Conservation (phyloP, 2,888 invertebrate species). For the Adelognathus sp. region DNA sequence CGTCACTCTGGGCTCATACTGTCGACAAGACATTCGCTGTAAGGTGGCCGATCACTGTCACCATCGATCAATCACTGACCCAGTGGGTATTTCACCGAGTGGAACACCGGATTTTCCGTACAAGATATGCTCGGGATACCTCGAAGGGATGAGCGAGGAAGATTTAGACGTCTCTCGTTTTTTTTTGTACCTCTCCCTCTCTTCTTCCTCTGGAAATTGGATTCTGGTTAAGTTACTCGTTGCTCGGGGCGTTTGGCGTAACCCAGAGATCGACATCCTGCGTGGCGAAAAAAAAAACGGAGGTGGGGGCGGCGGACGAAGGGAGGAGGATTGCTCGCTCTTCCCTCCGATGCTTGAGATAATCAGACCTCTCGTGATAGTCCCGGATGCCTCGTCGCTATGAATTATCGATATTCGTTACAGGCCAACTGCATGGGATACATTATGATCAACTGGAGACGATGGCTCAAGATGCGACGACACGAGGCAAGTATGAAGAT, state of each 20-base stretch:
- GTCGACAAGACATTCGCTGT: neutral
- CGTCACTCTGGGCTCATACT: too few relatives aligned
- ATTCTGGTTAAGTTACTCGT: neutral
- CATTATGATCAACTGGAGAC: conserved; percentile 71
- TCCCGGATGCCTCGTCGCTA: neutral
- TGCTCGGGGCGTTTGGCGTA: neutral
- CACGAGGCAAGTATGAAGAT: conserved; percentile 43
- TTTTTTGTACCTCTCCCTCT: neutral
- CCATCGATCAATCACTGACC: neutral
- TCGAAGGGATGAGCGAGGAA: neutral
- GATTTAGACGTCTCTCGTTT: neutral
- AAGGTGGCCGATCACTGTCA: neutral
- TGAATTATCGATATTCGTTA: conserved; percentile 44
- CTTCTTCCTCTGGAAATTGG: neutral
- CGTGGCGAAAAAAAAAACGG: neutral
- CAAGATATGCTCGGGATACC: neutral
- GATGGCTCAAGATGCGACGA: conserved; percentile 43
- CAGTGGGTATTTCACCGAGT: neutral
- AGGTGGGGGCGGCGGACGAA: neutral
- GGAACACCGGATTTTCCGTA: neutral
- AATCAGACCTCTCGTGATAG: neutral
- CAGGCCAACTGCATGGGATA: conserved; percentile 73
- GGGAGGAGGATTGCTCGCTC: neutral
- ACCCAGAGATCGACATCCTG: neutral
- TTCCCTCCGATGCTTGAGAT: neutral